phyloP scores from a whole-genome alignment of 2,888 invertebrate genomes.

The Trachelus iudaicus region DNA sequence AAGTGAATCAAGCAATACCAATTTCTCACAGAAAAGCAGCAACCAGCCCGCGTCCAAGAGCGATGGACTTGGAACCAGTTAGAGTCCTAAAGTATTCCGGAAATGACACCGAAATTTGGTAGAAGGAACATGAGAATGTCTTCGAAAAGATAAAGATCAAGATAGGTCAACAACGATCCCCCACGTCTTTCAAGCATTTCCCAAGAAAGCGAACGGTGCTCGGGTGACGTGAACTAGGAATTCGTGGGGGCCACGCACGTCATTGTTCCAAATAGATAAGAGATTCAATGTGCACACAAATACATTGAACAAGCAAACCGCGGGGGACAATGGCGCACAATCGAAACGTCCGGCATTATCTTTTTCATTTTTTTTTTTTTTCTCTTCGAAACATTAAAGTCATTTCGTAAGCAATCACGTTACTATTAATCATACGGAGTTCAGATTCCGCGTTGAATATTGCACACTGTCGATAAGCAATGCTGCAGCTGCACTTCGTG shows the following conservation, averaged over 20 bases:
- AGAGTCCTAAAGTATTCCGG: slow-evolving; percentile 75
- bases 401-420: not conserved
- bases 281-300: not conserved
- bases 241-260: not conserved
- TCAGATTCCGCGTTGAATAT: not conserved
- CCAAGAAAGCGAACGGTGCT: not conserved
- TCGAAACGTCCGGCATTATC: not conserved
- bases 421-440: not conserved
- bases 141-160: not conserved
- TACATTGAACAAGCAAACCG: not conserved
- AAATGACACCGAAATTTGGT: slow-evolving; percentile 83
- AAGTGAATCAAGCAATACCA: slow-evolving; percentile 46
- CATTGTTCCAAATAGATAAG: slow-evolving; percentile 11
- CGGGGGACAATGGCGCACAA: not conserved
- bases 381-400: not conserved
- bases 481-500: not conserved
- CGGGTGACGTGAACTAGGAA: not conserved
- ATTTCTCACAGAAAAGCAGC: slow-evolving; percentile 35
- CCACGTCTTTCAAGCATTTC: not conserved
- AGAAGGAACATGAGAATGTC: slow-evolving; percentile 39
- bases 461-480: not conserved
- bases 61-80: slow-evolving; percentile 73
- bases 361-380: not conserved
- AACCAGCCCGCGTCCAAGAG: slow-evolving; percentile 73
- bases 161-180: not conserved